Evolutionary conservation across 1,140 invertebrate species (phyloP), one percentile per base, ranked within the genome.

Genomic region (Bombus consobrinus): DNA sequence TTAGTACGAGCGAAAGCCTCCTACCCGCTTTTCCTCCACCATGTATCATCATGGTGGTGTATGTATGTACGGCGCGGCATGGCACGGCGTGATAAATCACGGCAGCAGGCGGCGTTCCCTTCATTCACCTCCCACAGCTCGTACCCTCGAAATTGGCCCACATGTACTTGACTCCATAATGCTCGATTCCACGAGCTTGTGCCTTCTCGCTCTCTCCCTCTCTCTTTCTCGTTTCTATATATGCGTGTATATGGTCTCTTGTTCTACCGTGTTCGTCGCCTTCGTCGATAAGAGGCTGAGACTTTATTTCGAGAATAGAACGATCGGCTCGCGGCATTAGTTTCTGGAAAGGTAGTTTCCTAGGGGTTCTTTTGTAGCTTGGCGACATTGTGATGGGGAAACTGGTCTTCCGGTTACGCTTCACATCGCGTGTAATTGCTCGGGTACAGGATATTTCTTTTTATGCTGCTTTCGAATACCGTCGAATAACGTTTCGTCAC

Each of bases 51-150:
- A 93, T 92, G 88, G 91, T 93, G 93, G 93, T 94, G 87, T 94
- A 93, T 91, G 93, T 93, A 93, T 89, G 92, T 90, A 90, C 91
- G 92, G 92, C 92, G 91, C 92, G 92, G 87, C 88, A 77, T 91
- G 91, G 91, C 89, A 87, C 81, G 89, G 88, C 91, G 92, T 95
- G 94, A 95, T 95, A 95, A 95, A 95, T 95, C 94, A 95, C 94
- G 92, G 88, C 92, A 94, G 90, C 94, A 95, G 94, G 91, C 94
- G 94, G 93, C 90, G 93, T 91, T 92, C 91, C 90, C 93, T 93
- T 92, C 92, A 90, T 92, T 93, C 91, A 91, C 80, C 91, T 92
- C 91, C 83, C 88, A 82, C 83, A 85, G 57, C 88, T 88, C 79
- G 81, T 89, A 89, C 90, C 85, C 89, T 88, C 88, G 85, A 89